Evolutionary conservation across 2,797 vertebrate species (phyloP).

Genomic region (Sebastes itinus): DNA sequence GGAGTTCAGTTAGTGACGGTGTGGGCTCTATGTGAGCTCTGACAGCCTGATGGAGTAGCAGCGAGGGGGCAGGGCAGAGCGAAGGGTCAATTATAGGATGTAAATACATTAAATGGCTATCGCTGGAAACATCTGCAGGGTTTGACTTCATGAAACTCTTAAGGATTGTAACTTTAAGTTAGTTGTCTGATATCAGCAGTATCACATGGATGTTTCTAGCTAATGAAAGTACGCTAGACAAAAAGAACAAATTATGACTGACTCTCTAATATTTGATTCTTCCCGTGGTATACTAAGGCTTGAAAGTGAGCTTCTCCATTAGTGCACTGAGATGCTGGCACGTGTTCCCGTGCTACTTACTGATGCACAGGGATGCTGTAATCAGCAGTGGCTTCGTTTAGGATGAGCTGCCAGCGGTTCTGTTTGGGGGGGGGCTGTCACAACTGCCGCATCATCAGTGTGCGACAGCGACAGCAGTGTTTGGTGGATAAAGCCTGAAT

Average conservation of each 20-base stretch:
- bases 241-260: not conserved
- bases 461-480: slow-evolving; percentile 44
- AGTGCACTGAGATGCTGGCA: not conserved
- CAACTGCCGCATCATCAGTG: slow-evolving; percentile 59
- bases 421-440: slow-evolving; percentile 15
- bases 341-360: not conserved
- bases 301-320: not conserved
- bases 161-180: not conserved
- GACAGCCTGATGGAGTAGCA: fast-evolving
- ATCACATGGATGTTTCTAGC: not conserved
- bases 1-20: no score
- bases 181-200: not conserved
- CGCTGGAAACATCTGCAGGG: not conserved
- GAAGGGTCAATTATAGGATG: no score
- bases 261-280: not conserved
- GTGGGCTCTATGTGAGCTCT: no score
- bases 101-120: not conserved
- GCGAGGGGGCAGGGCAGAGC: no score
- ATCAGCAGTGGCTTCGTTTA: slow-evolving; percentile 29
- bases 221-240: not conserved
- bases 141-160: not conserved
- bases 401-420: slow-evolving; percentile 3
- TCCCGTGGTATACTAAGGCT: not conserved
- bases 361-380: slow-evolving; percentile 14
- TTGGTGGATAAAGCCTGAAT: slow-evolving; percentile 55